Conservation (phyloP, 30 jellyfish, hydroid and myxozoan genomes). For the Sanderia malayensis region DNA sequence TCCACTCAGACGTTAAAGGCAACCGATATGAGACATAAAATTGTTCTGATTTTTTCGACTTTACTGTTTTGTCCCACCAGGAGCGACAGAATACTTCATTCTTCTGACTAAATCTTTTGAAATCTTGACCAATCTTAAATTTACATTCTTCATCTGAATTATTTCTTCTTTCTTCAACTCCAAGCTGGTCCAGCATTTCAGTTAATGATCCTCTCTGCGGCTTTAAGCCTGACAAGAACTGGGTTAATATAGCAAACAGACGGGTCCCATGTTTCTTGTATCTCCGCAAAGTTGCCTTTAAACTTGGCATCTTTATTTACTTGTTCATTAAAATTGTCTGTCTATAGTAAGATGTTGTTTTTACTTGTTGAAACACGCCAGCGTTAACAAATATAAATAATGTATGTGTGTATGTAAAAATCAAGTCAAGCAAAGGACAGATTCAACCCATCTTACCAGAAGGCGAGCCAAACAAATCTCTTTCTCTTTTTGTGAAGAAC, state of each 20-base stretch:
- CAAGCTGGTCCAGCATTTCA: conserved; percentile 9
- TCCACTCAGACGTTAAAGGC: conserved; percentile 46
- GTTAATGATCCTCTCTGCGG: no score
- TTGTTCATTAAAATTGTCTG: neutral
- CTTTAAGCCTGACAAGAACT: neutral
- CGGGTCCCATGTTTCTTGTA: neutral
- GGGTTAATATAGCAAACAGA: neutral
- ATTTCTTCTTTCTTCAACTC: conserved; percentile 11
- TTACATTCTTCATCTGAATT: conserved; percentile 38
- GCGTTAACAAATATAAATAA: no score
- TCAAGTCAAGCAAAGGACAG: no score
- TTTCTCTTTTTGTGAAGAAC: no score
- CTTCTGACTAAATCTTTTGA: conserved; percentile 37
- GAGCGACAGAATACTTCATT: conserved; percentile 46
- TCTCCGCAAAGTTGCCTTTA: neutral
- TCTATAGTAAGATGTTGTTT: no score
- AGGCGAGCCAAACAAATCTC: no score
- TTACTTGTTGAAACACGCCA: no score
- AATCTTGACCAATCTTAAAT: conserved; percentile 21
- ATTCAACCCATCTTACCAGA: no score
- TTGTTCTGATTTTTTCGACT: conserved; percentile 26
- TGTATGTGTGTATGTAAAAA: no score
- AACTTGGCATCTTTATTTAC: neutral
- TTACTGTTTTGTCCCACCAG: conserved; percentile 37
- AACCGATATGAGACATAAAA: conserved; percentile 45